phyloP scores from a whole-genome alignment of 2,888 invertebrate species.

The Agriopis aurantiaria region DNA sequence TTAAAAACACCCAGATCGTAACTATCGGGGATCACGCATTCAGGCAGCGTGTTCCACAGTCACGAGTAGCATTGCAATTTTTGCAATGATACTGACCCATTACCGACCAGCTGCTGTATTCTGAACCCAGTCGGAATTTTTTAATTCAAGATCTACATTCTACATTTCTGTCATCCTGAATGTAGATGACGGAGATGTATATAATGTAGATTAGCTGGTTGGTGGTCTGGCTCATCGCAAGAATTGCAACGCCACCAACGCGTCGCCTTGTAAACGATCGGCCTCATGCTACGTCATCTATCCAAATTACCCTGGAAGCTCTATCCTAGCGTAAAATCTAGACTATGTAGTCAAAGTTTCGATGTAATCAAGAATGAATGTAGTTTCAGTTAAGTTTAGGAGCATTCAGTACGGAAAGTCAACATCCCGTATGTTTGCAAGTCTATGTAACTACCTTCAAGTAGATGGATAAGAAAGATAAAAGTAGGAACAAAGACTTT shows the following conservation, averaged over 20 bases:
- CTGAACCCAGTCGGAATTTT: too few species aligned
- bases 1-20: too few species aligned
- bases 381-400: slow-evolving; percentile 23
- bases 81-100: too few species aligned
- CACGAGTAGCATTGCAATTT: too few species aligned
- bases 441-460: slow-evolving; percentile 22
- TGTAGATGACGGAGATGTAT: too few species aligned
- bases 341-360: slow-evolving; percentile 27
- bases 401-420: slow-evolving; percentile 23
- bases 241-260: not conserved
- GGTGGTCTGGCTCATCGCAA: not conserved
- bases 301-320: slow-evolving; percentile 13
- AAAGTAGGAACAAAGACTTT: not conserved
- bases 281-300: not conserved
- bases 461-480: not conserved
- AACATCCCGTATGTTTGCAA: slow-evolving; percentile 34
- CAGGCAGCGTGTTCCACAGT: too few species aligned
- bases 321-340: slow-evolving; percentile 16
- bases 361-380: slow-evolving; percentile 31
- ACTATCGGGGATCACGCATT: too few species aligned
- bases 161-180: too few species aligned
- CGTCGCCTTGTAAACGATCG: not conserved
- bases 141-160: too few species aligned
- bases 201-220: too few species aligned
- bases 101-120: too few species aligned